A percentile compares a stretch with the other conserved stretches of the same genome.
Conservation (phyloP, 1,140 invertebrate genomes). For the Orius insidiosus region DNA sequence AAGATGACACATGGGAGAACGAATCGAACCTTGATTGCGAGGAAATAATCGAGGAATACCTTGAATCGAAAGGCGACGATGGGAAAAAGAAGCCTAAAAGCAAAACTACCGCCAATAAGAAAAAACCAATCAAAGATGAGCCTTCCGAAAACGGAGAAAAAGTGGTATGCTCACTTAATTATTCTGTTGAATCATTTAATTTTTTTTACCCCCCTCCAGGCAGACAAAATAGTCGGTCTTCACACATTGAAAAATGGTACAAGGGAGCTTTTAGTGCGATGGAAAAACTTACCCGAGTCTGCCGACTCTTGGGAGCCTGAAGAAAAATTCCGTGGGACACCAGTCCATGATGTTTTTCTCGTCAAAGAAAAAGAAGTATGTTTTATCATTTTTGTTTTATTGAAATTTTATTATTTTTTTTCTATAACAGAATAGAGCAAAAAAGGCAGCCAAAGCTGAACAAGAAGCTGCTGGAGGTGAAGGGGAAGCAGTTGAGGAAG, state of each 20-base stretch:
- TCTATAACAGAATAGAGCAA: too few species aligned
- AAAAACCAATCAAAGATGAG: too few species aligned
- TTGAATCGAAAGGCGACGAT: conserved; percentile 20
- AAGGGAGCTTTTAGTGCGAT: conserved; percentile 56
- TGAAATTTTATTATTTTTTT: too few species aligned
- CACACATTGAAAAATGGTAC: conserved; percentile 47
- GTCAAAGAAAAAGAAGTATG: conserved; percentile 31
- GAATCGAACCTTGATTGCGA: conserved; percentile 51
- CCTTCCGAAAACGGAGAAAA: too few species aligned
- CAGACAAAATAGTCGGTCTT: conserved; percentile 57
- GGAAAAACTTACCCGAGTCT: conserved; percentile 50
- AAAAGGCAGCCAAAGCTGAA: too few species aligned
- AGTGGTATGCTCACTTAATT: too few species aligned
- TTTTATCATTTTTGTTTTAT: too few species aligned
- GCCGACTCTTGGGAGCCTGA: conserved; percentile 61
- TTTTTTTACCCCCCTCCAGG: conserved; percentile 24
- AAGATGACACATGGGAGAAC: conserved; percentile 58
- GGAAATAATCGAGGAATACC: conserved; percentile 44
- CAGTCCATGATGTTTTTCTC: conserved; percentile 49
- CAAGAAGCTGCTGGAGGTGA: too few species aligned
- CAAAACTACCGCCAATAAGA: too few species aligned
- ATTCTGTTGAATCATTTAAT: too few species aligned
- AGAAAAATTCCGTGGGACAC: conserved; percentile 45
- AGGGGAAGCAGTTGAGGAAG: too few species aligned
- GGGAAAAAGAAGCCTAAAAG: too few species aligned